Base-by-base conservation (phyloP, 1,140 invertebrate species). In the Neuroterus valhalla region DNA sequence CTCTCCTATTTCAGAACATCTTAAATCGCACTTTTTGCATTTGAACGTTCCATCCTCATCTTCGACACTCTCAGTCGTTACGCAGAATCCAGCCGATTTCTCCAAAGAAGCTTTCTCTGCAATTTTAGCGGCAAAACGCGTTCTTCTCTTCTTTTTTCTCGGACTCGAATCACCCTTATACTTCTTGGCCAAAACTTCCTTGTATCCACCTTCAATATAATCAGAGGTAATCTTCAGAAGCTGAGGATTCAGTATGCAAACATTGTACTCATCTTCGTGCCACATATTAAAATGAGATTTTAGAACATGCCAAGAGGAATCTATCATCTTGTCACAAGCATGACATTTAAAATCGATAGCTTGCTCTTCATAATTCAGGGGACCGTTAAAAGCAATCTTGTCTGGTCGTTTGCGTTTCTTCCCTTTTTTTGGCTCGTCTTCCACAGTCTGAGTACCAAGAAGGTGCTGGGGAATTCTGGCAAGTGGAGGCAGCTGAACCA, bases 1-100 rank as follows among this genome's bases (percentile, higher is more conserved):
- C 2, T 79, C 68, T 12, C 86, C 21, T 76, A 90, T 91, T 48
- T 90, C 83, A 14, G 80, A 77, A 42, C 86, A 87, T 17, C 74
- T 79, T 72, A 85, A 85, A 66, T 88, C 83, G 74, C 93, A 93
- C 48, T 91, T 90, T 55, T 90, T 91, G 71, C 92, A 93, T n/a
- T 85, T 75, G 70, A 91, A 90, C 11, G 86, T 88, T 3, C 91
- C 90, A 15, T 91, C 87, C 2, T 79, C 79, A 15, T 87, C 83
- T 10, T 85, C 76, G 0, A 84, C 74, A 0, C 84, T 81, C 19
- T 87, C 86, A 4, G 83, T 82, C n/a, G 76, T 80, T 5, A 90
- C 81, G 19, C 78, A 89, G 14, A 89, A 70, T 0, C 89, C 89
- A 1, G 77, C 4, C 4, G 55, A 67, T 78, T 0, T 76, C 77